Base-by-base conservation (phyloP, 2,888 invertebrate genomes). In the Limnephilus rhombicus region DNA sequence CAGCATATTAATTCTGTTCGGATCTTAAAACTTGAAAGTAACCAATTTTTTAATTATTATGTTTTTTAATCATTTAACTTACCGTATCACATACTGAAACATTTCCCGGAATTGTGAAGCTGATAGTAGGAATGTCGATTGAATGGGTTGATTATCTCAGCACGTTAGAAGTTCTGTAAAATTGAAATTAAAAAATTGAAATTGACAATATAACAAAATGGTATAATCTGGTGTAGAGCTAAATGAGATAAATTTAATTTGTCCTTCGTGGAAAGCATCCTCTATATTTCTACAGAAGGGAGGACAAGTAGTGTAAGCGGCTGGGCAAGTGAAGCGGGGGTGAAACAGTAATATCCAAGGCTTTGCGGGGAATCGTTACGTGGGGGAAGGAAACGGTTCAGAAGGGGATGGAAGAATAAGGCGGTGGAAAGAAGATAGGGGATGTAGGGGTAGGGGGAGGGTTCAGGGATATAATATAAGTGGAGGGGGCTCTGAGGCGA, bases 281-380 rank as follows among this genome's bases (percentile, higher is more conserved):
- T 49, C 80, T 41, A 89, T 85, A 90, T 90, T 90, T 24, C 68
- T 85, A 91, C 53, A 93, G 91, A 92, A 90, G 92, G 86, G 91
- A 92, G 93, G 93, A 92, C 91, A 93, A 93, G 93, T 93, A 92
- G 68, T 68, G 68, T 92, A 83, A 85, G 53, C 24, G 83, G 87
- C 49, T 87, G 90, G 68, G 85, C 31, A 81, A 68, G 83, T 80
- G 37, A 87, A 90, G 87, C 53, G 81, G 90, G 87, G 82, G 68
- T 41, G n/a, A 91, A 88, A 31, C 31, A 91, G 87, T 29, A 80
- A 80, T 89, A 89, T 37, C 88, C 80, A 89, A 89, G 88, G 88
- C 88, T 89, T 89, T 49, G 90, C 53, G 92, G 92, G 86, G 90
- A 86, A 80, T 45, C 80, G 86, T 34, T 80, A 91, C 49, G 82